Conservation (phyloP, 1,140 invertebrate genomes). For the Psilanteris sp. region DNA sequence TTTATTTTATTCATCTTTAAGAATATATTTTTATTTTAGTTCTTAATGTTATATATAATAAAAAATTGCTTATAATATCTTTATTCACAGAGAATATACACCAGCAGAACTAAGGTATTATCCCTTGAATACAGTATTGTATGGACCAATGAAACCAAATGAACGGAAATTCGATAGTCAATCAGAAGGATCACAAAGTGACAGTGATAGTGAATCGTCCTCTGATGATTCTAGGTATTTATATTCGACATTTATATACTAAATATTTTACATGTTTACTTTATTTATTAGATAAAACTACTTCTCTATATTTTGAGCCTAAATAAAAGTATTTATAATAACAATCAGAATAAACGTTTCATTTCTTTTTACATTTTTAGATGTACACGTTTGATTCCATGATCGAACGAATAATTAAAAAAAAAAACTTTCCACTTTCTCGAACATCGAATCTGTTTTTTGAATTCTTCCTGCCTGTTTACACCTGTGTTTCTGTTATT, state of each 20-base stretch:
- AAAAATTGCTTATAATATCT: no score
- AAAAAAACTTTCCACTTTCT: slow-evolving; percentile 52
- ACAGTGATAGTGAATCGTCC: slow-evolving; percentile 81
- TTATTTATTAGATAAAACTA: no score
- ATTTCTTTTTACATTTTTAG: slow-evolving; percentile 56
- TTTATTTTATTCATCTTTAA: no score
- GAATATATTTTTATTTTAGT: no score
- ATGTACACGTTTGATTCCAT: slow-evolving; percentile 51
- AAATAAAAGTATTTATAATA: no score
- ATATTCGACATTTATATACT: no score
- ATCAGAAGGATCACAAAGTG: slow-evolving; percentile 81
- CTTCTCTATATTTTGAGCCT: no score
- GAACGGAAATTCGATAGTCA: slow-evolving; percentile 80
- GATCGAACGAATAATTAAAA: slow-evolving; percentile 50
- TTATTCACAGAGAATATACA: slow-evolving; percentile 81
- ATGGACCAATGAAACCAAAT: slow-evolving; percentile 84
- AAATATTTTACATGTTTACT: no score
- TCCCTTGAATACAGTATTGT: slow-evolving; percentile 94
- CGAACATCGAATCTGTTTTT: slow-evolving; percentile 40
- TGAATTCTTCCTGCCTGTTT: slow-evolving; percentile 15
- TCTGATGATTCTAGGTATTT: slow-evolving; percentile 82
- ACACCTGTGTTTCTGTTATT: no score
- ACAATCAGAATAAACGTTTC: slow-evolving; percentile 18
- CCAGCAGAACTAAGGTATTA: slow-evolving; percentile 87
- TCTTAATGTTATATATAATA: no score